A percentile compares a stretch with the other conserved stretches of the same genome.
These are phyloP conservation scores for Metridium senile DNA, from an alignment of 92 coral and sea anemone genomes.

Conservation along the genomic window DNA sequence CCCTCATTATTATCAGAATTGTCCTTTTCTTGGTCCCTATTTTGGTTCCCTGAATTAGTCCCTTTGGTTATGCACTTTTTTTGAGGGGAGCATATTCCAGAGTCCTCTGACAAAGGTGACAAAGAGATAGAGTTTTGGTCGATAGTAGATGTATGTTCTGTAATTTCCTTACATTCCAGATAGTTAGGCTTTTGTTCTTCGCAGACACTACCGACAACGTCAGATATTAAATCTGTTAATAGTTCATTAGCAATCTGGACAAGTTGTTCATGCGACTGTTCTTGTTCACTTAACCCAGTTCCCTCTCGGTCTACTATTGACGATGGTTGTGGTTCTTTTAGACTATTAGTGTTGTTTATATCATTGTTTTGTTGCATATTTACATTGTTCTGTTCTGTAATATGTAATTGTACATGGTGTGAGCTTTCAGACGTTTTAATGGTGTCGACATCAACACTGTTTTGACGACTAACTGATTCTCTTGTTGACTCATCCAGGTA, in stretches of 20 bases:
- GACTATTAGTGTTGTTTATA: neutral
- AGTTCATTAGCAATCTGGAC: conserved; percentile 26
- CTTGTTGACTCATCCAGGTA: conserved; percentile 74
- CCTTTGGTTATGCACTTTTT: conserved; percentile 6
- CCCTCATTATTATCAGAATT: conserved; percentile 1
- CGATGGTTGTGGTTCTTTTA: conserved; percentile 12
- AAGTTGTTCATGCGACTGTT: conserved; percentile 49
- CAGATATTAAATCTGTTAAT: conserved; percentile 48
- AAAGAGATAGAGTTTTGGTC: conserved; percentile 21
- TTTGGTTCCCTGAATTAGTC: conserved; percentile 12
- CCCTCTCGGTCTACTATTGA: conserved; percentile 7
- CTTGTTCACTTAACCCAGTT: conserved; percentile 6
- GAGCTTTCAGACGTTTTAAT: conserved; percentile 3
- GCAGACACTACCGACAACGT: conserved; percentile 30
- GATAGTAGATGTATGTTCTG: neutral
- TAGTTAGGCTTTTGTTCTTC: conserved; percentile 15
- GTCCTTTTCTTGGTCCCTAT: neutral
- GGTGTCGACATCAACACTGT: conserved; percentile 55
- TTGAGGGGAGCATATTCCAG: conserved; percentile 66
- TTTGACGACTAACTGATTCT: conserved; percentile 75
- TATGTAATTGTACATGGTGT: neutral
- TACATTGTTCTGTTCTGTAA: neutral
- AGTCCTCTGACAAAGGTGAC: conserved; percentile 78
- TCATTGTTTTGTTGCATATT: conserved; percentile 10
- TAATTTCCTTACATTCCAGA: neutral